phyloP scores from a whole-genome alignment of 2,113 vertebrate species.

The Raphicerus campestris region DNA sequence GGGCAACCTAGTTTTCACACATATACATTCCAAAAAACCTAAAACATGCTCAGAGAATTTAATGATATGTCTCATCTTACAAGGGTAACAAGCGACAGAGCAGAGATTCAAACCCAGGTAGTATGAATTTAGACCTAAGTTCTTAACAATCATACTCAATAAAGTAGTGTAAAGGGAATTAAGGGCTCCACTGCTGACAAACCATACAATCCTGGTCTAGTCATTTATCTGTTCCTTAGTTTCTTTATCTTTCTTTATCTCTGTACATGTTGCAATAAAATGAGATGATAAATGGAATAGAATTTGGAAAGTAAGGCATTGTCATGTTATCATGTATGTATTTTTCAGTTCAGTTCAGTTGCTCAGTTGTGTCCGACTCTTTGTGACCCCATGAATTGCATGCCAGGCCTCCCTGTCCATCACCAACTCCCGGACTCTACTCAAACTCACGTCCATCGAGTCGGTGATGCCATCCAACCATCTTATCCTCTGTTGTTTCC shows the following conservation, averaged over 20 bases:
- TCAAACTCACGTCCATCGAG: too few species aligned
- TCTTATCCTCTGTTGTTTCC: too few species aligned
- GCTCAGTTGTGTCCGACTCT: too few species aligned
- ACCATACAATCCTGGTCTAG: background rate
- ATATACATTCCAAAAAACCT: background rate
- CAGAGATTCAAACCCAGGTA: background rate
- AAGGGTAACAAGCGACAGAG: background rate
- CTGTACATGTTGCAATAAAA: background rate
- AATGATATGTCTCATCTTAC: background rate
- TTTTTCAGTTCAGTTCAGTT: background rate
- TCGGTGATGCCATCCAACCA: too few species aligned
- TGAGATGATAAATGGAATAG: background rate
- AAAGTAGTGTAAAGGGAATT: background rate
- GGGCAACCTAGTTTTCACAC: background rate
- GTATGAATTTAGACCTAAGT: background rate
- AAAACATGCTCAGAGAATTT: background rate
- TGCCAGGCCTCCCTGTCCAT: too few species aligned
- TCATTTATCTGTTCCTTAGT: background rate
- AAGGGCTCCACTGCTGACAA: background rate
- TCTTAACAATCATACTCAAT: background rate
- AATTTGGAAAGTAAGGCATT: background rate
- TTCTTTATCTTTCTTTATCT: background rate
- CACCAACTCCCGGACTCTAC: too few species aligned
- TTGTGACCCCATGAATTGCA: too few species aligned
- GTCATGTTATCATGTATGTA: background rate